These are phyloP conservation scores for Ctenochaetus hawaiiensis DNA, from an alignment of 2,797 vertebrate species.

Conservation along the genomic window DNA sequence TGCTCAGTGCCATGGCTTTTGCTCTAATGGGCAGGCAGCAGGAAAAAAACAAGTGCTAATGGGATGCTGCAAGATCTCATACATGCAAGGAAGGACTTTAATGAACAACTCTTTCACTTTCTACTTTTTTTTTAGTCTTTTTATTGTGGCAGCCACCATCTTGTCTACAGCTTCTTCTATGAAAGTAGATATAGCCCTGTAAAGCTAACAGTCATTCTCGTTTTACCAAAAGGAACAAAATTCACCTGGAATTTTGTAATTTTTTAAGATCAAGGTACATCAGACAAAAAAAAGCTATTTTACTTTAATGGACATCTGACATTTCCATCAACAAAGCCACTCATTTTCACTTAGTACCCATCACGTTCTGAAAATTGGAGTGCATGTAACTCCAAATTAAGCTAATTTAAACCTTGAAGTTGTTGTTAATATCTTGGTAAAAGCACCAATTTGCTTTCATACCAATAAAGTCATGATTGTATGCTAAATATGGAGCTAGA, in stretches of 20 bases:
- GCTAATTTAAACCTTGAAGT: not conserved
- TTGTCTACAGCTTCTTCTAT: not conserved
- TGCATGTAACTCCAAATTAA: not conserved
- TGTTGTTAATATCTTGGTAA: not conserved
- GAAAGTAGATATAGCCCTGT: not conserved
- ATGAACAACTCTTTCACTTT: slow-evolving; percentile 7
- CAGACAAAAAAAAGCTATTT: not conserved
- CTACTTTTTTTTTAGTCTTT: not conserved
- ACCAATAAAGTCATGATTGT: no score
- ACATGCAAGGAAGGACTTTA: not conserved
- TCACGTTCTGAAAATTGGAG: not conserved
- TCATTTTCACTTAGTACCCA: not conserved
- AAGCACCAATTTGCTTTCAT: no score
- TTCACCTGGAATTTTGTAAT: not conserved
- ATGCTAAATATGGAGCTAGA: no score
- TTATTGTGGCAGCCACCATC: not conserved
- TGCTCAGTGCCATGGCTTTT: slow-evolving; percentile 1
- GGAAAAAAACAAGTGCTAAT: slow-evolving; percentile 29
- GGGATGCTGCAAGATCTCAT: not conserved
- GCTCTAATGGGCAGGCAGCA: not conserved
- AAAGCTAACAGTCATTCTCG: not conserved
- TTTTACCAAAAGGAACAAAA: slow-evolving; percentile 11
- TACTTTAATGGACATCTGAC: not conserved
- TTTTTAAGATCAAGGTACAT: not conserved
- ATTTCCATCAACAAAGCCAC: not conserved